Evolutionary conservation across 1,140 invertebrate genomes (phyloP), one percentile per base, ranked within the genome.

Genomic region (Carposina sasakii): DNA sequence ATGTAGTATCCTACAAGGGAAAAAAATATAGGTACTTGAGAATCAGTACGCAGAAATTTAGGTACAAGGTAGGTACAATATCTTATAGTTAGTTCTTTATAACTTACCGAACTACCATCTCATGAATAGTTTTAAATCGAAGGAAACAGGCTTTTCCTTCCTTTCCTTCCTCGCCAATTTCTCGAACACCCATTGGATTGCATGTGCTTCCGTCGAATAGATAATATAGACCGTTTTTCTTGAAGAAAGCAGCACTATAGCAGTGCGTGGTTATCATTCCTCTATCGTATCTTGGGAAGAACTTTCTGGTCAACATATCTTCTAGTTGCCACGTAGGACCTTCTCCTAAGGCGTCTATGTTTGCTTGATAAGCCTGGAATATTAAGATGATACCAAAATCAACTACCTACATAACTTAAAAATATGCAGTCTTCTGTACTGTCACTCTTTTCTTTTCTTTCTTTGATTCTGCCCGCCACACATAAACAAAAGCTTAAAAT

Each of bases 191-290:
- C 59, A 88, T 78, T 2, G 83, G 63, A 47, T 83, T 87, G 41
- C 79, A 85, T 1, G 74, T 56, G 53, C 81, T 86, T 3, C 65
- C 78, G 41, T 88, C 86, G 41, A 70, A 87, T 20, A 88, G 54
- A 54, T 88, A 88, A 48, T 74, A 88, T 0, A 88, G 61, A 4
- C 75, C 67, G 36, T 83, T 83, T 50, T 76, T 85, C 34, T 70
- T 72, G 48, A 87, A 86, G 15, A 87, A 63, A 1, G 86, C 85
- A 39, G 17, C 86, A 34, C 86, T 84, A 44, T 87, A 88, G 9
- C 71, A 69, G 0, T 78, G 67, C 0, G 86, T 87, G 0, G 86
- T 86, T 3, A 88, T 62, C 63, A 88, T 81, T 10, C 85, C 86
- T 21, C 76, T 65, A 30, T 86, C 82, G 17, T 77, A 76, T 57